Conservation (phyloP, 1,140 invertebrate genomes). For the Euborellia annulipes region DNA sequence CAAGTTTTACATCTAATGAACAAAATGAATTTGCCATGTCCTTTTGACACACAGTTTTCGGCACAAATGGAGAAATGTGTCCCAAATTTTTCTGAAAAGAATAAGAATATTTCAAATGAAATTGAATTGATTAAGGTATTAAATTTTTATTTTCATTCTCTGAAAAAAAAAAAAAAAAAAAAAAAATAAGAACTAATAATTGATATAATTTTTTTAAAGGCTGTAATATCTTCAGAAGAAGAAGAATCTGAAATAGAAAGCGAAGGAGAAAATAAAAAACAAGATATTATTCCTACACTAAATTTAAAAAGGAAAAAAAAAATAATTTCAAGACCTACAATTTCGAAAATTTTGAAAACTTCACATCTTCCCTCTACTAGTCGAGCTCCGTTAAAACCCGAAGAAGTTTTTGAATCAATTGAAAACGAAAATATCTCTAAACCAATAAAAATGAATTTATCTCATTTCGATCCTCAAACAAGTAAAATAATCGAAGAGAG, state of each 20-base stretch:
- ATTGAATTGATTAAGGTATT: conserved; percentile 18
- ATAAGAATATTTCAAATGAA: conserved; percentile 12
- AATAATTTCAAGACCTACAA: conserved; percentile 44
- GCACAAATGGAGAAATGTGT: background rate
- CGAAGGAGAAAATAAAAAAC: conserved; percentile 34
- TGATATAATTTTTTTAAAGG: too few species aligned
- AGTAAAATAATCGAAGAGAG: background rate
- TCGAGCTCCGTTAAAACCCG: conserved; percentile 27
- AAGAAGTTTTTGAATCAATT: conserved; percentile 48
- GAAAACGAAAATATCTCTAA: conserved; percentile 25
- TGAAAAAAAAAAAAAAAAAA: too few species aligned
- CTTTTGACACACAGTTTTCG: conserved; percentile 41
- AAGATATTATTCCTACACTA: conserved; percentile 33
- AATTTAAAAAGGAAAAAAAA: conserved; percentile 34
- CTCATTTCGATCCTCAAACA: background rate
- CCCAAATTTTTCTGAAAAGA: conserved; percentile 1
- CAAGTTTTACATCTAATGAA: conserved; percentile 88
- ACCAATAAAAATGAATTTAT: background rate
- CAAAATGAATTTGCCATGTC: conserved; percentile 78
- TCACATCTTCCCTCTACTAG: too few species aligned
- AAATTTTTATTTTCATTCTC: too few species aligned
- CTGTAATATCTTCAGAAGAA: conserved; percentile 26
- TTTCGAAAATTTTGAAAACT: conserved; percentile 29
- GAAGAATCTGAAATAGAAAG: conserved; percentile 72
- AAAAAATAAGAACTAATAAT: too few species aligned